Conservation (phyloP, 2,888 invertebrate genomes). For the Pristionchus maxplancki region DNA sequence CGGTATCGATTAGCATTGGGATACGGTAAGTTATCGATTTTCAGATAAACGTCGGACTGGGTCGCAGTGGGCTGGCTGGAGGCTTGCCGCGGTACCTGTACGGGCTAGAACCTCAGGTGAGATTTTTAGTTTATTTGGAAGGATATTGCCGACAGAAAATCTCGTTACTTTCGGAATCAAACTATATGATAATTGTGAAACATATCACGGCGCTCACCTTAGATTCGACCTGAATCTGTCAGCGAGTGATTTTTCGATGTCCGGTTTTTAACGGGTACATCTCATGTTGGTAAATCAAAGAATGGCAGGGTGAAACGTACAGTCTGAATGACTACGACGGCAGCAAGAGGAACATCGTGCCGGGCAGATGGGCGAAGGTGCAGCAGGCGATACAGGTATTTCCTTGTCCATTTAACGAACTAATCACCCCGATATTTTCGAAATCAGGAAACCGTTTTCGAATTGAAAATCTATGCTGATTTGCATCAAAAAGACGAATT, state of each 20-base stretch:
- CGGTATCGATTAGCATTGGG: constrained; percentile 14
- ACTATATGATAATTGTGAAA: neutral
- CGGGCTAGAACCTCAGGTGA: constrained; percentile 27
- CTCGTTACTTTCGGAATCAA: no score
- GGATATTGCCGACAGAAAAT: no score
- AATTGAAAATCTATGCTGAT: neutral
- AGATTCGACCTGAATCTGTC: no score
- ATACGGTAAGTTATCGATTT: no score
- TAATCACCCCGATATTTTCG: no score
- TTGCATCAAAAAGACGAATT: neutral
- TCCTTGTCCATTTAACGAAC: no score
- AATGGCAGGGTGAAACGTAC: neutral
- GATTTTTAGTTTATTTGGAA: no score
- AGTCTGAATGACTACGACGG: constrained; percentile 49
- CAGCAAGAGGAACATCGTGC: constrained; percentile 37
- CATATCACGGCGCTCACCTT: no score
- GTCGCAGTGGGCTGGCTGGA: constrained; percentile 67
- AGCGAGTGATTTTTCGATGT: no score
- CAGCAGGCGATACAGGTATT: constrained; percentile 42
- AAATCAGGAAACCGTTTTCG: no score
- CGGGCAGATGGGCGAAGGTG: constrained; percentile 36
- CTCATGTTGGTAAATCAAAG: neutral
- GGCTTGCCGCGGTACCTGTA: constrained; percentile 59
- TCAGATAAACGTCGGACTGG: constrained; percentile 63
- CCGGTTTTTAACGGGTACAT: neutral